Base-by-base conservation (phyloP, 2,797 vertebrate genomes). In the Craterocephalus amniculus region DNA sequence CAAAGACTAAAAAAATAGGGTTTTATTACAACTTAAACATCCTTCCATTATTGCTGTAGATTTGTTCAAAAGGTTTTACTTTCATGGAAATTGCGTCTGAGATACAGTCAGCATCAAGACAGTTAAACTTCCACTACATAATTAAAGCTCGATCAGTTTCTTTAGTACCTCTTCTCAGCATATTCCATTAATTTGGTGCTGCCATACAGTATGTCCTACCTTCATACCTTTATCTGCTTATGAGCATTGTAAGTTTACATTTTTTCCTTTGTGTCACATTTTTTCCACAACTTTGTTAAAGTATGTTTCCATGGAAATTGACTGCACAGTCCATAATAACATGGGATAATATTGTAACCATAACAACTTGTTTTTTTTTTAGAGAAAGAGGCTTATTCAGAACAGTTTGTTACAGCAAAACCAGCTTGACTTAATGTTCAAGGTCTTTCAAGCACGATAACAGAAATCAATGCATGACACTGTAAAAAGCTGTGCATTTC, bases 401-500 rank as follows among this genome's bases (percentile, higher is more conserved):
- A 55, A 13, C 11, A 56, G 24, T 32, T 40, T 26, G 2, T 29
- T 61, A 61, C 69, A 74, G 49, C 57, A 2, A 56, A 45, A 26
- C 6, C 45, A 5, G 22, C 51, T 68, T 59, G 26, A 8, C 24
- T 72, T 60, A 40, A 52, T 32, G n/a, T 60, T 6, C 32, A 29
- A 69, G 31, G 16, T 24, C 26, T 29, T 76, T 73, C 11, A 70
- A 80, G 76, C 38, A 27, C 51, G 66, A 85, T 67, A 31, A 80
- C 24, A 43, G 31, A 78, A 83, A 84, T 83, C 76, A 72, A 73
- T 84, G 67, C 34, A 40, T 35, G 3, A 59, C 31, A 27, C 10
- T 24, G 55, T 63, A 48, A 52, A 79, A 75, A 63, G 24, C 14
- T 27, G 0, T 52, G 38, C 62, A 72, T 83, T 87, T 82, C 61